Percentiles rank a stretch among this genome's conserved stretches.
These are phyloP conservation scores for Digitonthophagus gazella DNA, from an alignment of 2,888 invertebrate species.

Conservation along the genomic window DNA sequence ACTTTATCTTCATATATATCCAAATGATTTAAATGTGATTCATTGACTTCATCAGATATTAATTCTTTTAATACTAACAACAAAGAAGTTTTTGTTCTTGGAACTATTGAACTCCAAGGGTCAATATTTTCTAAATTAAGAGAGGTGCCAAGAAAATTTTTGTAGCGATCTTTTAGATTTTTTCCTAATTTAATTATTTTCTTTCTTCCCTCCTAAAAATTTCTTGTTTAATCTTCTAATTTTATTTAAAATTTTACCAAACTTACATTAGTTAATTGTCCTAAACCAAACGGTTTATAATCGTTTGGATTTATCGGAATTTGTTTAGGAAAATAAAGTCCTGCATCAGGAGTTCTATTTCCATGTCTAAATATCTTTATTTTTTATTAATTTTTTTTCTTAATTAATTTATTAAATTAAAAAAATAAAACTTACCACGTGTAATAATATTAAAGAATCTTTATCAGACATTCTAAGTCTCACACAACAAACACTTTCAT, in stretches of 20 bases:
- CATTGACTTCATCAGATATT: background rate
- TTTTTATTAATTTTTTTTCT: background rate
- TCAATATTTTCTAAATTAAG: background rate
- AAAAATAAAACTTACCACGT: background rate
- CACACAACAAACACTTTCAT: background rate
- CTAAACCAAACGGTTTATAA: background rate
- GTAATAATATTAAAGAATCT: background rate
- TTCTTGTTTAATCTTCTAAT: no score
- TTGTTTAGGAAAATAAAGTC: background rate
- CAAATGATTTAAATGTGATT: background rate
- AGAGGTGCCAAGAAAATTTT: background rate
- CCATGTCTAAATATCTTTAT: background rate
- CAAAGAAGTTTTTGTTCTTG: background rate
- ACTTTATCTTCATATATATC: background rate
- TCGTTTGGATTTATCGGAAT: background rate
- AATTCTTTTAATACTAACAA: background rate
- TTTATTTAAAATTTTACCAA: no score
- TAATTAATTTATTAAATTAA: no score
- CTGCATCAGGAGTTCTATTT: background rate
- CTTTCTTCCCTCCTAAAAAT: background rate
- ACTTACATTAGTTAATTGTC: background rate
- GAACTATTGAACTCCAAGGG: background rate
- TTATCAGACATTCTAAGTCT: background rate
- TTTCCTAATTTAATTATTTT: background rate
- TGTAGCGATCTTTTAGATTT: background rate